A percentile compares a stretch with the other conserved stretches of the same genome.
These are phyloP conservation scores for Meteorus cinctellus DNA, from an alignment of 2,888 invertebrate species.

Conservation along the genomic window DNA sequence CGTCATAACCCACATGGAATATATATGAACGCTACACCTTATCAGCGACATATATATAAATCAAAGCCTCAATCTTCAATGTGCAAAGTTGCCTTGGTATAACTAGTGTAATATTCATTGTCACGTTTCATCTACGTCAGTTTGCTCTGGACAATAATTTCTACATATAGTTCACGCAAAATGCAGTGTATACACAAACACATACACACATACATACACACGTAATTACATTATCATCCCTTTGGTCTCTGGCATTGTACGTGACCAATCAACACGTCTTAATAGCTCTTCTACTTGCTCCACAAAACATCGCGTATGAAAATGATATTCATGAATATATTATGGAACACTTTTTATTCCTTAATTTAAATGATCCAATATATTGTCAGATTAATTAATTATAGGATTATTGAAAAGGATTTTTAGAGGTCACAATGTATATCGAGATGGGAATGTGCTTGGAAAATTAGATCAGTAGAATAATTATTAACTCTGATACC, in stretches of 20 bases:
- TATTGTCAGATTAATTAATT: no score
- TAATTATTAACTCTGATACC: no score
- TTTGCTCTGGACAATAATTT: neutral
- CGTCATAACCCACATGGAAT: neutral
- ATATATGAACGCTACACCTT: slow-evolving; percentile 42
- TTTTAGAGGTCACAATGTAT: no score
- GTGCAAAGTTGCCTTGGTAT: slow-evolving; percentile 22
- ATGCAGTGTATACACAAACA: slow-evolving; percentile 10
- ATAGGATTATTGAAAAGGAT: no score
- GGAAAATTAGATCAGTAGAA: no score
- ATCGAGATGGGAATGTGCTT: no score
- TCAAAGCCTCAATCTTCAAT: slow-evolving; percentile 40
- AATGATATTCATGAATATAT: neutral
- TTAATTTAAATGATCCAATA: no score
- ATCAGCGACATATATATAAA: slow-evolving; percentile 45
- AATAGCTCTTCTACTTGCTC: neutral
- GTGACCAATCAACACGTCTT: slow-evolving; percentile 22
- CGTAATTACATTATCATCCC: neutral
- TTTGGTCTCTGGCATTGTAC: slow-evolving; percentile 15
- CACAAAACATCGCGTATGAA: neutral
- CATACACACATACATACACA: neutral
- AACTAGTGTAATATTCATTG: slow-evolving; percentile 32
- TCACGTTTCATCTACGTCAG: slow-evolving; percentile 19
- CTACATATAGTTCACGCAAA: neutral
- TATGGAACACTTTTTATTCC: no score